Percentiles rank a stretch among this genome's conserved stretches.
Evolutionary conservation across 2,797 vertebrate genomes (phyloP).

Genomic region (Crax fasciolata): DNA sequence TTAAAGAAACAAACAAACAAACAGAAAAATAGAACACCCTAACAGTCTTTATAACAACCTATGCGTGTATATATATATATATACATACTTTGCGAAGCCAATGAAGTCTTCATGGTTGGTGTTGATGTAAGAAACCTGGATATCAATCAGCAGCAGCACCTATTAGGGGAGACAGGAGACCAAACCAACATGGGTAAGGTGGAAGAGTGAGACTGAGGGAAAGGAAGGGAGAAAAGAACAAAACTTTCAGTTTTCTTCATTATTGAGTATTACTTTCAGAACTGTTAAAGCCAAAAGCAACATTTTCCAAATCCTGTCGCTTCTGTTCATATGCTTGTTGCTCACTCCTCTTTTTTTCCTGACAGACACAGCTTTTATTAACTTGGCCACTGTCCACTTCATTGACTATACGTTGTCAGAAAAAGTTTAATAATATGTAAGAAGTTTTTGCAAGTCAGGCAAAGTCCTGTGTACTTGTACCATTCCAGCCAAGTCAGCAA

Average conservation of each 20-base stretch:
- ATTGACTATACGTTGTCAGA: background rate
- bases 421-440: background rate
- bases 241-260: background rate
- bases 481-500: background rate
- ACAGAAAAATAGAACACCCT: too few species aligned
- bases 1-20: background rate
- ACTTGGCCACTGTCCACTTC: background rate
- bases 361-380: background rate
- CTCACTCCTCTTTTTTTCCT: background rate
- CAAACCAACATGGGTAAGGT: background rate
- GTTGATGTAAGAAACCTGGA: slow-evolving; percentile 96
- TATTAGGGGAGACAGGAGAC: slow-evolving; percentile 51
- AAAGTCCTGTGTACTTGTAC: background rate
- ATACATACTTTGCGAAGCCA: slow-evolving; percentile 92
- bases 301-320: background rate
- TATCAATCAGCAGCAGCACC: slow-evolving; percentile 92
- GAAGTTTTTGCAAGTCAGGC: background rate
- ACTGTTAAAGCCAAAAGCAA: slow-evolving; percentile 6
- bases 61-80: background rate
- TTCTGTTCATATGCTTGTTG: background rate
- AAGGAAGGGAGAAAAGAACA: background rate
- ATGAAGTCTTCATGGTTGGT: slow-evolving; percentile 97
- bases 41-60: background rate
- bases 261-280: background rate
- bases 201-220: background rate